Conservation (phyloP, 2,113 vertebrate genomes). For the Misgurnus mizolepis region DNA sequence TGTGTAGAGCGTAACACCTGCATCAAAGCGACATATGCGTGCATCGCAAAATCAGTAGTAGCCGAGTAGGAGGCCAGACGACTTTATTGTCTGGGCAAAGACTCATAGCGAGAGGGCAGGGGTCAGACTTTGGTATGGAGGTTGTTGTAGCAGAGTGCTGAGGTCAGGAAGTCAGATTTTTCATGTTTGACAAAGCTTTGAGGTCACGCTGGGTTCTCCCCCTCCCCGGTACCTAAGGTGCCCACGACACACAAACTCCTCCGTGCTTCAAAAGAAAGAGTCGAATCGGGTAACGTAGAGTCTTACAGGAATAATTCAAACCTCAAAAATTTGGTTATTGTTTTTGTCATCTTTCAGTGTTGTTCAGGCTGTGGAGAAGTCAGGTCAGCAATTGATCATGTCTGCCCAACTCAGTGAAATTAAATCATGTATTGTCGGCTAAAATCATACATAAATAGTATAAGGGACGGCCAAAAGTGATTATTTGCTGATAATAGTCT, state of each 20-base stretch:
- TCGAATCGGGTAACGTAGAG: not conserved
- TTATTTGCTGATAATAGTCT: no score
- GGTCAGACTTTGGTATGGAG: conserved; percentile 11
- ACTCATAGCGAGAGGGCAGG: conserved; percentile 57
- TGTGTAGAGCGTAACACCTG: conserved; percentile 44
- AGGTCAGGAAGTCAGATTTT: conserved; percentile 72
- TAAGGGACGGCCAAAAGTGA: no score
- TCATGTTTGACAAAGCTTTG: conserved; percentile 64
- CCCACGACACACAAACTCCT: not conserved
- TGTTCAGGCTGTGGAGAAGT: no score
- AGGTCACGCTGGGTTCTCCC: conserved; percentile 55
- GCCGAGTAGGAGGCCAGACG: conserved; percentile 64
- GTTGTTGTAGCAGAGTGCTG: conserved; percentile 43
- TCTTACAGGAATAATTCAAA: not conserved
- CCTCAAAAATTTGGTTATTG: not conserved
- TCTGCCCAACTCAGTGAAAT: no score
- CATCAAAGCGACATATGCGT: conserved; percentile 44
- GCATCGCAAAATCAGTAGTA: conserved; percentile 63
- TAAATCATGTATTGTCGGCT: no score
- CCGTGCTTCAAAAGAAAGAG: conserved; percentile 36
- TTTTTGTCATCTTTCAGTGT: no score
- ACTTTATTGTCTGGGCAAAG: conserved; percentile 54
- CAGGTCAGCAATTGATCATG: no score
- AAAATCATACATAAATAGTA: no score
- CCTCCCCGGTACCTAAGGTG: not conserved